A percentile compares a stretch with the other conserved stretches of the same genome.
phyloP scores from a whole-genome alignment of 1,140 invertebrate genomes.

The Meloidogyne floridensis region DNA sequence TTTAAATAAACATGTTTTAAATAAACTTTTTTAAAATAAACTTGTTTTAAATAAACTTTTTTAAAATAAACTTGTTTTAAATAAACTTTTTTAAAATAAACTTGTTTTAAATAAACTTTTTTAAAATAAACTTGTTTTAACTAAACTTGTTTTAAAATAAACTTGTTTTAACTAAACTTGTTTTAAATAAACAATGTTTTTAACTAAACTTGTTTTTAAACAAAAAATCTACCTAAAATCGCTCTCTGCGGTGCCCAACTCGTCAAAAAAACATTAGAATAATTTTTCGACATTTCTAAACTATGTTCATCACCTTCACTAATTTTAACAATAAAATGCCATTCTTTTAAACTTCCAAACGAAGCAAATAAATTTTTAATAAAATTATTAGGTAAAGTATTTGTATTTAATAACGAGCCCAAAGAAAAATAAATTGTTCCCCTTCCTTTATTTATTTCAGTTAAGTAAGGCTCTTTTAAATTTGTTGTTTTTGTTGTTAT shows the following conservation, averaged over 20 bases:
- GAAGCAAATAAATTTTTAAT: conserved; percentile 29
- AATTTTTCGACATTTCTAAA: neutral
- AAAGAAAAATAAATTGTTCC: conserved; percentile 35
- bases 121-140: too few species aligned
- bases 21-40: neutral
- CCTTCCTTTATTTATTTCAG: conserved; percentile 26
- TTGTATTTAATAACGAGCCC: conserved; percentile 29
- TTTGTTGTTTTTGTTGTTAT: neutral
- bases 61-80: neutral
- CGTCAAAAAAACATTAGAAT: conserved; percentile 28
- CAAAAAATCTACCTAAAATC: conserved; percentile 20
- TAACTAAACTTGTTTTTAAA: too few species aligned
- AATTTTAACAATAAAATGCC: conserved; percentile 36
- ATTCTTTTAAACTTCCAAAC: conserved; percentile 19
- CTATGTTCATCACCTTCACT: conserved; percentile 16
- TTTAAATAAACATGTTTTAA: neutral
- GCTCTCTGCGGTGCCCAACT: conserved; percentile 32
- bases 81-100: neutral
- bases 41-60: neutral
- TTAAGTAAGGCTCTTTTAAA: neutral
- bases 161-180: too few species aligned
- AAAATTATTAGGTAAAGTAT: conserved; percentile 14
- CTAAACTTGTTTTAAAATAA: neutral
- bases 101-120: neutral
- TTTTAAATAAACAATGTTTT: too few species aligned